Evolutionary conservation across 2,113 vertebrate genomes (phyloP).

Genomic region (Rafetus swinhoei): DNA sequence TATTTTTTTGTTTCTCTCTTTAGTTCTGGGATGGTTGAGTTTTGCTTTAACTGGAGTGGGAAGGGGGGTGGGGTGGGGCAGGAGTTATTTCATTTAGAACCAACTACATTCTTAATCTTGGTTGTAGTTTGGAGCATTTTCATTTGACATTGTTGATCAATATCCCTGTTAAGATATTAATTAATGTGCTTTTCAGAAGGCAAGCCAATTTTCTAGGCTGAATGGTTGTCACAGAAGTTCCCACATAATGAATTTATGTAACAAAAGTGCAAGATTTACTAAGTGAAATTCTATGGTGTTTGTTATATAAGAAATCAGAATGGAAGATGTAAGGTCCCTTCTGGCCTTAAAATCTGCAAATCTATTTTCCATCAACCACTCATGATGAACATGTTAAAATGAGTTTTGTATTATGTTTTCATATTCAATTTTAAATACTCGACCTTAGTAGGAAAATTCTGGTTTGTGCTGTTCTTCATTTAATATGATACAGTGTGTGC

Average conservation of each 20-base stretch:
- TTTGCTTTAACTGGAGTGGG: neutral
- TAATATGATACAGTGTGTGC: neutral
- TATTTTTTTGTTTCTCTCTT: neutral
- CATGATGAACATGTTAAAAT: neutral
- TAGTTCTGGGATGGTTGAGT: neutral
- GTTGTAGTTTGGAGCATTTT: neutral
- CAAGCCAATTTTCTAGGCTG: neutral
- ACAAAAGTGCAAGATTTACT: neutral
- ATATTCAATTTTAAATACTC: neutral
- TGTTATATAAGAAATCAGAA: neutral
- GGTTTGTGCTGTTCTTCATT: neutral
- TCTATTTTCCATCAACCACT: neutral
- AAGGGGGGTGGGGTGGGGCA: neutral
- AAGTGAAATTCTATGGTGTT: neutral
- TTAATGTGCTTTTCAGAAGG: neutral
- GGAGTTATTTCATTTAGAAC: too few species aligned
- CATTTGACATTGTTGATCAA: neutral
- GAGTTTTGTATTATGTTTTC: neutral
- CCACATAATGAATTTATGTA: neutral
- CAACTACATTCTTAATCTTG: neutral
- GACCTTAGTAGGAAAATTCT: neutral
- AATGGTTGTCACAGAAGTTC: neutral
- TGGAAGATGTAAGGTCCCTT: neutral
- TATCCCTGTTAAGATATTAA: neutral
- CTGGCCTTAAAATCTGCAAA: neutral